phyloP scores from a whole-genome alignment of 2,797 vertebrate species.

The Hippopotamyrus pictus region DNA sequence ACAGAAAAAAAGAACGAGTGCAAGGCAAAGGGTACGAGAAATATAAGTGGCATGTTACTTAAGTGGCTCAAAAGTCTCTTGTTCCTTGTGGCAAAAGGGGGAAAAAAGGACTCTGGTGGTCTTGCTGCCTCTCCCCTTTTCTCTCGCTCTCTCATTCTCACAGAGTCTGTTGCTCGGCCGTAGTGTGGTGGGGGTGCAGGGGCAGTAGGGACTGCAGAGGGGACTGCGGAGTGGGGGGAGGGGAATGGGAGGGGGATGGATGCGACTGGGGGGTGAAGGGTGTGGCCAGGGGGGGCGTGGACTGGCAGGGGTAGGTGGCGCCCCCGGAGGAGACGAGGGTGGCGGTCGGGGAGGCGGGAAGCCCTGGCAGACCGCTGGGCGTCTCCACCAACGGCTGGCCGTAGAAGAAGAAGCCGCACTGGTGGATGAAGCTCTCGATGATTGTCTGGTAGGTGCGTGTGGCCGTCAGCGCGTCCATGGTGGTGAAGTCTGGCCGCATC shows the following conservation, averaged over 20 bases:
- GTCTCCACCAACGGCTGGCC: conserved; percentile 71
- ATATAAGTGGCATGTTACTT: conserved; percentile 30
- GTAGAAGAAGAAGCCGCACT: conserved; percentile 89
- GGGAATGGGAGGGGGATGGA: conserved; percentile 76
- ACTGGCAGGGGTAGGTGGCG: conserved; percentile 54
- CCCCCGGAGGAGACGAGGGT: conserved; percentile 38
- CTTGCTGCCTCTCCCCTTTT: conserved; percentile 25
- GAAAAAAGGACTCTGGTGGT: conserved; percentile 9
- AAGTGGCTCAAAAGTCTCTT: conserved; percentile 42
- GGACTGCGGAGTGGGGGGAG: conserved; percentile 76
- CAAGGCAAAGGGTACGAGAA: conserved; percentile 37
- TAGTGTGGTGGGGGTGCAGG: conserved; percentile 66
- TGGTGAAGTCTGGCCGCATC: conserved; percentile 91
- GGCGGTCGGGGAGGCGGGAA: conserved; percentile 66
- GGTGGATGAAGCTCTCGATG: conserved; percentile 95
- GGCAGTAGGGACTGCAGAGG: conserved; percentile 69
- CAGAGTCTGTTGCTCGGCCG: conserved; percentile 79
- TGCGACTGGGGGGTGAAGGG: conserved; percentile 63
- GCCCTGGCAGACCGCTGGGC: conserved; percentile 63
- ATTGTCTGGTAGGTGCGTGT: conserved; percentile 97
- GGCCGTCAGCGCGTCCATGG: conserved; percentile 92
- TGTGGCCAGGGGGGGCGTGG: conserved; percentile 57
- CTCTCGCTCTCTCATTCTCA: conserved; percentile 58
- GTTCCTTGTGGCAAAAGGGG: conserved; percentile 34
- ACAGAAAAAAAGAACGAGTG: conserved; percentile 21